phyloP scores from a whole-genome alignment of 2,797 vertebrate genomes.

The Pangasius sanitwongsei region DNA sequence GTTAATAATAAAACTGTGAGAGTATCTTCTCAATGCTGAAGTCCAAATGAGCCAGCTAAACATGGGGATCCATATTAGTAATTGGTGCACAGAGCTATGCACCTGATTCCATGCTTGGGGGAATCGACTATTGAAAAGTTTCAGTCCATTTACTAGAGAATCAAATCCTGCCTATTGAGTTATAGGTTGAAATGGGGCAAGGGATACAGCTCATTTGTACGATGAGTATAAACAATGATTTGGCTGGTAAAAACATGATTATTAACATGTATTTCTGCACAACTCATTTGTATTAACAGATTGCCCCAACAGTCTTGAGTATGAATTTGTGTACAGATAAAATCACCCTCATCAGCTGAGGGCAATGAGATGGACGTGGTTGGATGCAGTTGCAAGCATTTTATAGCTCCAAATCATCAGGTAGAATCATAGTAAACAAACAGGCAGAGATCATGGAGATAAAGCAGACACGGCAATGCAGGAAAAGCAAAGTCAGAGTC shows the following conservation, averaged over 20 bases:
- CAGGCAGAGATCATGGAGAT: neutral
- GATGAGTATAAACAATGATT: neutral
- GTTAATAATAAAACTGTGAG: neutral
- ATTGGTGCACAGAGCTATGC: neutral
- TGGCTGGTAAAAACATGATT: neutral
- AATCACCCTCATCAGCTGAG: neutral
- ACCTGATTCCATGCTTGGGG: neutral
- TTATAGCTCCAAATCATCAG: neutral
- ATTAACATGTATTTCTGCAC: neutral
- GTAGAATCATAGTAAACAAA: neutral
- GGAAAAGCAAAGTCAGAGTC: neutral
- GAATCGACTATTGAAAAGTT: neutral
- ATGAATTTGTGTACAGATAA: neutral
- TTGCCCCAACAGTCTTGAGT: neutral
- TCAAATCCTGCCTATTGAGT: neutral
- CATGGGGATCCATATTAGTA: neutral
- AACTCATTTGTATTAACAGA: neutral
- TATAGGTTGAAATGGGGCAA: neutral
- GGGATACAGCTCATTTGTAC: neutral
- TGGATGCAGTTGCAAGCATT: slow-evolving; percentile 1
- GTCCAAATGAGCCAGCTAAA: neutral
- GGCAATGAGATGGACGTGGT: neutral
- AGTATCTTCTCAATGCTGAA: neutral
- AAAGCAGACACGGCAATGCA: neutral
- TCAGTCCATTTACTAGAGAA: neutral